Evolutionary conservation across 1,140 invertebrate genomes (phyloP).

Genomic region (Apolygus lucorum): DNA sequence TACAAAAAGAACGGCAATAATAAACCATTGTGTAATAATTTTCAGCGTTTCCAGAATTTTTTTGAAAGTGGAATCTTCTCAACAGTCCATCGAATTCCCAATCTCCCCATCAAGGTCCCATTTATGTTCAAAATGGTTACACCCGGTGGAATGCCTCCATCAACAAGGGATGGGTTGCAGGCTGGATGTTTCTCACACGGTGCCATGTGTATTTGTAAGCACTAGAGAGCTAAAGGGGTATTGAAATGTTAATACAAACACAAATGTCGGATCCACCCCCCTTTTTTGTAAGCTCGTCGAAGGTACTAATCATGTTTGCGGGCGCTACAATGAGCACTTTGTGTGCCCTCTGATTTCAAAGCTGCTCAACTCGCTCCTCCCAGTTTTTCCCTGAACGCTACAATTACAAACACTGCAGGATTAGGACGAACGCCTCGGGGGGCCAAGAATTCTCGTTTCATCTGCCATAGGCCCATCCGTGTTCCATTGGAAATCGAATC

Average conservation of each 20-base stretch:
- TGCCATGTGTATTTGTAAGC: conserved; percentile 4
- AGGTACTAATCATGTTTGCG: conserved; percentile 11
- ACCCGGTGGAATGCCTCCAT: too few species aligned
- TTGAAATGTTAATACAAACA: conserved; percentile 11
- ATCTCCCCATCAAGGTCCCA: too few species aligned
- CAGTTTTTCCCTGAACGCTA: not conserved
- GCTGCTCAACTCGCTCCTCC: not conserved
- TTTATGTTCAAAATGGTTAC: too few species aligned
- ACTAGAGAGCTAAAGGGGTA: not conserved
- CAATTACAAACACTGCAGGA: not conserved
- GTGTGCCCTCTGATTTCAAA: not conserved
- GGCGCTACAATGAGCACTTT: conserved; percentile 3
- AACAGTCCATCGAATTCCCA: too few species aligned
- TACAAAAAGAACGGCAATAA: too few species aligned
- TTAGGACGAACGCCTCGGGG: not conserved
- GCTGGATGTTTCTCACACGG: not conserved
- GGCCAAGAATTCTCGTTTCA: too few species aligned
- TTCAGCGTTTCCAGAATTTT: too few species aligned
- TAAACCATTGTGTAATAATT: too few species aligned
- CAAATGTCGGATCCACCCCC: not conserved
- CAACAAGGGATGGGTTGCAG: too few species aligned
- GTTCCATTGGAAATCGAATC: too few species aligned
- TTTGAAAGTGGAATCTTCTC: too few species aligned
- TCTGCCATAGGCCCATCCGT: too few species aligned
- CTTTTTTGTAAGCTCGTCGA: not conserved